A percentile compares a stretch with the other conserved stretches of the same genome.
phyloP scores from a whole-genome alignment of 92 coral and sea anemone species.

The Paragorgia papillata region DNA sequence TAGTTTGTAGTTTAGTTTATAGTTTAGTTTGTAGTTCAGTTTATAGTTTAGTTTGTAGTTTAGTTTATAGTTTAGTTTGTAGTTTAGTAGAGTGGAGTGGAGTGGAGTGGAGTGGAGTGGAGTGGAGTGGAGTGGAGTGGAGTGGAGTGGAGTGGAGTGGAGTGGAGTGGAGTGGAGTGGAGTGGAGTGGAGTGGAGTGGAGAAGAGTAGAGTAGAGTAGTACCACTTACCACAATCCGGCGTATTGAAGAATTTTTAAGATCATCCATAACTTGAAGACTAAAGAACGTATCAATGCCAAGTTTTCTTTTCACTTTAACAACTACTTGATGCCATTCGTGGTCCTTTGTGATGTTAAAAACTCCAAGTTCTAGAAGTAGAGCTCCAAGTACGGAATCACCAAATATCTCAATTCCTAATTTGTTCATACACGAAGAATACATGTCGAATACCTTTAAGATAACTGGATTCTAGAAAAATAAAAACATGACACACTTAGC shows the following conservation, averaged over 20 bases:
- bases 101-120: too few species aligned
- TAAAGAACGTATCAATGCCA: constrained; percentile 6
- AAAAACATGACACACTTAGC: neutral
- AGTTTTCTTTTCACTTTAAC: constrained; percentile 26
- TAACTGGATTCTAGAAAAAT: constrained; percentile 6
- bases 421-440: constrained; percentile 36
- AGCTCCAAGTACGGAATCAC: constrained; percentile 17
- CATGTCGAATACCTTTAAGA: constrained; percentile 28
- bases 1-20: too few species aligned
- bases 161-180: too few species aligned
- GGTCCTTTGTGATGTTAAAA: neutral
- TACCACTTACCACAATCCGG: constrained; percentile 25
- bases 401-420: constrained; percentile 13
- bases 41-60: too few species aligned
- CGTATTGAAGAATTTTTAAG: constrained; percentile 3
- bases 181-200: too few species aligned
- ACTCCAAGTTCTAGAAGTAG: constrained; percentile 2
- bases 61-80: too few species aligned
- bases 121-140: too few species aligned
- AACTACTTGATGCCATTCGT: constrained; percentile 17
- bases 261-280: constrained; percentile 7
- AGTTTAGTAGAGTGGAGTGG: too few species aligned
- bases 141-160: too few species aligned
- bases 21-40: too few species aligned
- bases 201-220: too few species aligned